Evolutionary conservation across 2,888 invertebrate genomes (phyloP), one percentile per base, ranked within the genome.

Genomic region (Sceliomorpha sp.): DNA sequence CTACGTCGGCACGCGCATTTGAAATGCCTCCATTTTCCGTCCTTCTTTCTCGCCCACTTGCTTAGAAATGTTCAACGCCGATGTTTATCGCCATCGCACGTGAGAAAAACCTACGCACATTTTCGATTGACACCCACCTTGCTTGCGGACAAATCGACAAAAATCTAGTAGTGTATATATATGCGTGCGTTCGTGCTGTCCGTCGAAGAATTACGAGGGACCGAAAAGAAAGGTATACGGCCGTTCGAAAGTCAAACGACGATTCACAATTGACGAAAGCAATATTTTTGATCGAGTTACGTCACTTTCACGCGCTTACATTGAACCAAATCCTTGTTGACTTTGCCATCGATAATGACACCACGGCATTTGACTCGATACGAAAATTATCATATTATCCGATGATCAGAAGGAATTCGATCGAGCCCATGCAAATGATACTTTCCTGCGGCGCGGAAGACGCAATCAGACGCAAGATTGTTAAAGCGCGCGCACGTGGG

Each of bases 51-150:
- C 67, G 67, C 67, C 67, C 67, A 67, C 67, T 67, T 67, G 55
- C 31, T 67, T 60, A 67, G 55, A 67, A 60, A 55, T 27, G 60
- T 67, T 60, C 47, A 45, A 26, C 48, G 13, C 7, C 59, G 59
- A 59, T 64, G 64, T 48, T n/a, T 67, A 67, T 67, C 66, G 37
- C 66, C 48, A 36, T 24, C 50, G 44, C 59, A 56, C 64, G 64
- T 53, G 62, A 67, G 36, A 62, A 67, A 70, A 67, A 70, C 70
- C 70, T 67, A 70, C 70, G 70, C 66, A 58, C 51, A 69, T 69
- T 69, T 69, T 69, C 58, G 26, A 48, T 42, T 48, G 34, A 36
- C 66, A 45, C 66, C 59, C 48, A 55, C 58, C 37, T 67, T 37
- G 45, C 53, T 47, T 47, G 36, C 29, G 39, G 15, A 36, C 47